phyloP scores from a whole-genome alignment of 2,797 vertebrate species.

The Manis crassicaudata region DNA sequence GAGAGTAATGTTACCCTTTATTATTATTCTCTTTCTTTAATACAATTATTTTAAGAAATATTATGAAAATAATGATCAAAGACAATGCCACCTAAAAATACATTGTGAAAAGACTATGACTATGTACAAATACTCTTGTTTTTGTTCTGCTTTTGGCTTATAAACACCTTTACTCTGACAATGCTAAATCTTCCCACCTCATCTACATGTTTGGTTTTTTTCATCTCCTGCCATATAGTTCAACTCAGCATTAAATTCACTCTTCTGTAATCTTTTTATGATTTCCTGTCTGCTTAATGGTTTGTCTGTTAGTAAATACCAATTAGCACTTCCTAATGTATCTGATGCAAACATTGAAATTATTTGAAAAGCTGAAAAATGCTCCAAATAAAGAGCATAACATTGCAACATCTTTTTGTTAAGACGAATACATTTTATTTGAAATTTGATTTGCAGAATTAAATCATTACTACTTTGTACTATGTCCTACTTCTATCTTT shows the following conservation, averaged over 20 bases:
- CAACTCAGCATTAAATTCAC: slow-evolving; percentile 49
- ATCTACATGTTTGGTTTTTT: slow-evolving; percentile 41
- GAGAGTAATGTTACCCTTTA: neutral
- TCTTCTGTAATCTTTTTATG: slow-evolving; percentile 3
- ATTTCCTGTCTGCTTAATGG: slow-evolving; percentile 12
- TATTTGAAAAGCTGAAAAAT: slow-evolving; percentile 51
- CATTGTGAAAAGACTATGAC: neutral
- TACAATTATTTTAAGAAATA: neutral
- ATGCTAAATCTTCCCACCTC: slow-evolving; percentile 39
- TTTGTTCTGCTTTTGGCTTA: neutral
- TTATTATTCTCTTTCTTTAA: neutral
- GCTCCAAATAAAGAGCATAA: neutral
- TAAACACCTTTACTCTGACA: slow-evolving; percentile 53
- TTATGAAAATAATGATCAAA: slow-evolving; percentile 31
- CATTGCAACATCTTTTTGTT: neutral
- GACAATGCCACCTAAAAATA: neutral
- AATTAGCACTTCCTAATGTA: slow-evolving; percentile 63
- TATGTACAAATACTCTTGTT: neutral
- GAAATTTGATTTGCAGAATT: neutral
- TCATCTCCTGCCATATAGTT: slow-evolving; percentile 38
- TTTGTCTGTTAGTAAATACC: slow-evolving; percentile 42
- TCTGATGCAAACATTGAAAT: slow-evolving; percentile 48
- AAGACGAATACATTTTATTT: neutral
- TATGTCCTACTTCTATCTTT: neutral
- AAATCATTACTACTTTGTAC: neutral